These are phyloP conservation scores for Lasioglossum vierecki DNA, from an alignment of 2,888 invertebrate species.

Conservation along the genomic window DNA sequence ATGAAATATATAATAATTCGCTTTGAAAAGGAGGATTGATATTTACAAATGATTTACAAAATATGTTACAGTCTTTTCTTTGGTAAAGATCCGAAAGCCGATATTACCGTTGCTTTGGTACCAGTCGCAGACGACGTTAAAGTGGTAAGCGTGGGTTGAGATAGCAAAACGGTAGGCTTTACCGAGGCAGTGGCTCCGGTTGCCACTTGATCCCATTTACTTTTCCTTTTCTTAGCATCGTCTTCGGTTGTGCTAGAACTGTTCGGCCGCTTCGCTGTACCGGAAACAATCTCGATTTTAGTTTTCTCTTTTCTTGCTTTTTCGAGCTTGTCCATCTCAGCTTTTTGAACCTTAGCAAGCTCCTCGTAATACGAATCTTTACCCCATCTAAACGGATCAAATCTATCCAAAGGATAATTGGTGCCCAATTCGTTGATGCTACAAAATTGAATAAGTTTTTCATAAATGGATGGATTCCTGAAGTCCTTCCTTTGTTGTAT, in stretches of 20 bases:
- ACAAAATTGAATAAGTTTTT: constrained; percentile 97
- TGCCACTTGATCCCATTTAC: constrained; percentile 96
- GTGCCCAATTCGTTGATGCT: constrained; percentile 98
- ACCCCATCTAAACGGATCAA: constrained; percentile 96
- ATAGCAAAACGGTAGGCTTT: constrained; percentile 88
- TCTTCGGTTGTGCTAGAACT: constrained; percentile 87
- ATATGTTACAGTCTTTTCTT: constrained; percentile 87
- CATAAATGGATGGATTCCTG: constrained; percentile 98
- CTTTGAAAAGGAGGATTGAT: constrained; percentile 52
- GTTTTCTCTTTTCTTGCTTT: constrained; percentile 90
- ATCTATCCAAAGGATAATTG: constrained; percentile 96
- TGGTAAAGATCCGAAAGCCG: constrained; percentile 95
- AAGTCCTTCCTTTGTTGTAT: constrained; percentile 97
- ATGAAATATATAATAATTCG: constrained; percentile 40
- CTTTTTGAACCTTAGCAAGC: constrained; percentile 93
- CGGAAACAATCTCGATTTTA: constrained; percentile 93
- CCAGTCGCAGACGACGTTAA: constrained; percentile 93
- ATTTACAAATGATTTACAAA: constrained; percentile 72
- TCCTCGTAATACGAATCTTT: constrained; percentile 97
- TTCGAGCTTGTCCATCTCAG: constrained; percentile 96
- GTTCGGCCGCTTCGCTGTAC: constrained; percentile 86
- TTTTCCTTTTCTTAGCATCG: constrained; percentile 92
- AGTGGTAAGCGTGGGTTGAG: constrained; percentile 90
- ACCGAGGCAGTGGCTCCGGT: constrained; percentile 86
- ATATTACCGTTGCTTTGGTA: constrained; percentile 96